These are phyloP conservation scores for Gymnoscelis rufifasciata DNA, from an alignment of 2,888 invertebrate genomes.

Conservation along the genomic window DNA sequence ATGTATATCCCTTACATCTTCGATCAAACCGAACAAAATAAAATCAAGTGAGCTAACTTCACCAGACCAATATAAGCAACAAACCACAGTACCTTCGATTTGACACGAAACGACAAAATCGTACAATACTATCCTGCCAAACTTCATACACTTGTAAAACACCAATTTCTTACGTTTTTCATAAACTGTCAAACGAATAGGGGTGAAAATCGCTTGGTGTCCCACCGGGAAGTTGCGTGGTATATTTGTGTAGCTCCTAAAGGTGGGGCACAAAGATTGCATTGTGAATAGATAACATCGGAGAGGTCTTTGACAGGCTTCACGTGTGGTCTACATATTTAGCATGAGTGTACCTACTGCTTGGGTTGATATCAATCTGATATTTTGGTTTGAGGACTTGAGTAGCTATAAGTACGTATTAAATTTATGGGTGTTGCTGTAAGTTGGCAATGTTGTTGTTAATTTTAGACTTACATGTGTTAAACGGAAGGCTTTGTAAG, in stretches of 20 bases:
- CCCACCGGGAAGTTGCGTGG: constrained; percentile 22
- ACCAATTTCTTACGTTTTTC: constrained; percentile 25
- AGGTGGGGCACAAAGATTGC: constrained; percentile 42
- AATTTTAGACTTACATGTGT: no score
- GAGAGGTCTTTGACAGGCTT: constrained; percentile 45
- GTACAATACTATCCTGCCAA: constrained; percentile 22
- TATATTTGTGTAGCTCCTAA: constrained; percentile 34
- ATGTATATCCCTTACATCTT: no score
- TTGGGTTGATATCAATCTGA: constrained; percentile 19
- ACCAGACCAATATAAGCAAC: neutral
- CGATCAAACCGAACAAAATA: no score
- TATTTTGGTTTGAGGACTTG: neutral
- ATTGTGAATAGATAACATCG: constrained; percentile 63
- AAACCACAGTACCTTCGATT: constrained; percentile 14
- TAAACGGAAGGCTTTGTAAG: no score
- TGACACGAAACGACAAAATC: constrained; percentile 23
- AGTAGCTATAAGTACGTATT: constrained; percentile 6
- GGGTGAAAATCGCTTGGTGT: constrained; percentile 29
- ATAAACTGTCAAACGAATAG: constrained; percentile 15
- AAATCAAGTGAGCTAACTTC: neutral
- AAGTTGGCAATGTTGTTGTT: no score
- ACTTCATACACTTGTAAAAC: constrained; percentile 17
- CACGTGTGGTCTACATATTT: constrained; percentile 61
- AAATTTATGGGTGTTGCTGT: neutral
- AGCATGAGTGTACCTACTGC: constrained; percentile 32